A percentile compares a stretch with the other conserved stretches of the same genome.
These are phyloP conservation scores for Brachirus orientalis DNA, from an alignment of 2,113 vertebrate species.

Conservation along the genomic window DNA sequence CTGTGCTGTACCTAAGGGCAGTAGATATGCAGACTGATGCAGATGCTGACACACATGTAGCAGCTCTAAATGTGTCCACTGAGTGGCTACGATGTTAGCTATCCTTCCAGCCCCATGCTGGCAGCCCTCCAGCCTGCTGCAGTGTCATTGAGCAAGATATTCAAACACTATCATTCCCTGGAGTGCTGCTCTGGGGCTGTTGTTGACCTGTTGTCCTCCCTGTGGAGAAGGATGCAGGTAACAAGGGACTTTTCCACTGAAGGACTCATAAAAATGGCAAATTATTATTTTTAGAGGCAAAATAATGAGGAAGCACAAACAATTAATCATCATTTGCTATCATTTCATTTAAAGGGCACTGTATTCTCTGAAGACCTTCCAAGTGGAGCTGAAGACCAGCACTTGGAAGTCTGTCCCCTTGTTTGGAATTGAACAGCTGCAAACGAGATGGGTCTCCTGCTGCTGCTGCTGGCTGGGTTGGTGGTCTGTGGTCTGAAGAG, in stretches of 20 bases:
- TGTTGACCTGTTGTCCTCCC: constrained; percentile 32
- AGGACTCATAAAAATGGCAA: constrained; percentile 32
- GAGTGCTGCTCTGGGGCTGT: constrained; percentile 29
- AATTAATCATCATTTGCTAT: constrained; percentile 31
- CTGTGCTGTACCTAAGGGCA: constrained; percentile 4
- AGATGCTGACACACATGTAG: not conserved
- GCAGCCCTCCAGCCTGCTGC: constrained; percentile 21
- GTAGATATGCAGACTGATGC: constrained; percentile 4
- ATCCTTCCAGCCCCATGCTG: constrained; percentile 4
- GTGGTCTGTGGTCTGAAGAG: constrained; percentile 65
- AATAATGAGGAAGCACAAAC: constrained; percentile 32
- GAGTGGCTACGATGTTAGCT: not conserved
- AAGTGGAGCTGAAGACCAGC: constrained; percentile 34
- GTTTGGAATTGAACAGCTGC: constrained; percentile 51
- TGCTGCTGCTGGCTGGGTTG: constrained; percentile 40
- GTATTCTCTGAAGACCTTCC: constrained; percentile 29
- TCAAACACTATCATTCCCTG: constrained; percentile 27
- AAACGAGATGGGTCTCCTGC: constrained; percentile 22
- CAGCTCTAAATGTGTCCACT: not conserved
- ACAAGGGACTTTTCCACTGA: constrained; percentile 21
- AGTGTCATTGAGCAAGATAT: constrained; percentile 33
- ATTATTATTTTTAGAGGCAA: constrained; percentile 39
- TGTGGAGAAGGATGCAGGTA: constrained; percentile 16
- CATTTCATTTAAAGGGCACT: constrained; percentile 9
- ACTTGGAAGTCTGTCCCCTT: constrained; percentile 19